Conservation (phyloP, 2,888 invertebrate genomes). For the Polia nebulosa region DNA sequence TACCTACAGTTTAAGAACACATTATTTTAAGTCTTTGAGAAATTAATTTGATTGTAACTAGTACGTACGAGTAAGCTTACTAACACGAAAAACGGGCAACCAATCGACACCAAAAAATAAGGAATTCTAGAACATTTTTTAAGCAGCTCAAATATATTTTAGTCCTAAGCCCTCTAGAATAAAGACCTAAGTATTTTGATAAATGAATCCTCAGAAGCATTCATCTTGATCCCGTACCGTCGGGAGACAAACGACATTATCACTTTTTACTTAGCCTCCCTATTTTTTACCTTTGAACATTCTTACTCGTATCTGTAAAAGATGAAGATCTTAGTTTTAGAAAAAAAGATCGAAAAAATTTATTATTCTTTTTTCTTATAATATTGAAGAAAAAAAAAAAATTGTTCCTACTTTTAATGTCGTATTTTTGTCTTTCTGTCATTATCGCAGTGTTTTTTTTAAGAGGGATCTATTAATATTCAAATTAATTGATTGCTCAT, state of each 20-base stretch:
- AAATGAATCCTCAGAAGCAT: constrained; percentile 31
- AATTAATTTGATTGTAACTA: too few species aligned
- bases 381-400: too few species aligned
- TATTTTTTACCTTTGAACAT: neutral
- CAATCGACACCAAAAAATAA: neutral
- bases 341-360: neutral
- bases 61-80: too few species aligned
- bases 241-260: constrained; percentile 26
- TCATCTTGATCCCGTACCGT: constrained; percentile 36
- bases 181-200: constrained; percentile 40
- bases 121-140: neutral
- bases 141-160: neutral
- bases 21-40: too few species aligned
- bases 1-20: too few species aligned
- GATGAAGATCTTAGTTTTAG: neutral
- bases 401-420: too few species aligned
- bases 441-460: too few species aligned
- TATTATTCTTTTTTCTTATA: neutral
- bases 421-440: too few species aligned
- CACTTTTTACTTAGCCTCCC: constrained; percentile 24
- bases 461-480: too few species aligned
- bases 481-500: too few species aligned
- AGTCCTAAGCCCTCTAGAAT: neutral
- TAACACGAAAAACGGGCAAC: neutral
- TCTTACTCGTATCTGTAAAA: constrained; percentile 2